Conservation (phyloP, 2,113 vertebrate species). For the Xiphophorus maculatus region DNA sequence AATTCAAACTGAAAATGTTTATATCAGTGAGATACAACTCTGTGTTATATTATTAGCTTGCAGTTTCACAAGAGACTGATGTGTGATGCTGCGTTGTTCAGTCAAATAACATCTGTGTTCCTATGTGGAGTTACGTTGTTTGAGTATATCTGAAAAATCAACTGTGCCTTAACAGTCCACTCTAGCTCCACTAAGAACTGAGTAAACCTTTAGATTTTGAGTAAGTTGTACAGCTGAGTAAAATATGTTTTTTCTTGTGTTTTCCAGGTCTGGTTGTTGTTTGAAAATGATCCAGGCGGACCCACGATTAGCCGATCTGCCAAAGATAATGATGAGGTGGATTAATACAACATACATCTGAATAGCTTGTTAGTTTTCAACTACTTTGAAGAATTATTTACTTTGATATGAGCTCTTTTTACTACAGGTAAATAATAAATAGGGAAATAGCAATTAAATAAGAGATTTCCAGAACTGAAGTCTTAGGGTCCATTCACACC, state of each 20-base stretch:
- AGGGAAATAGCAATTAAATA: no score
- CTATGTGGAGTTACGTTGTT: neutral
- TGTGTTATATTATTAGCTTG: neutral
- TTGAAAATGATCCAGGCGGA: no score
- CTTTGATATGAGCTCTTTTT: neutral
- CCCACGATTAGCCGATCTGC: no score
- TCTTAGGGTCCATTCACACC: no score
- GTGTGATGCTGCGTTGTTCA: neutral
- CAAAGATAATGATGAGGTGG: no score
- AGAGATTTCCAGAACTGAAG: neutral
- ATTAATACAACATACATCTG: neutral
- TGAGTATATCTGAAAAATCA: neutral
- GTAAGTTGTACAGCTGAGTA: no score
- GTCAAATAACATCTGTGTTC: neutral
- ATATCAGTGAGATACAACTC: neutral
- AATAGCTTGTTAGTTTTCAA: neutral
- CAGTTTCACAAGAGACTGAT: neutral
- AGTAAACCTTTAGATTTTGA: neutral
- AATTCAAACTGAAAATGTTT: neutral
- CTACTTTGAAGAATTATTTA: neutral
- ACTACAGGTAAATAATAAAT: neutral
- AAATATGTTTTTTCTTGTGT: no score
- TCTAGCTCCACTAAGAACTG: neutral
- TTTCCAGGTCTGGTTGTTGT: no score
- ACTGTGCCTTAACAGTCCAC: neutral